phyloP scores from a whole-genome alignment of 2,797 vertebrate genomes.

The Sternarchorhynchus goeldii region DNA sequence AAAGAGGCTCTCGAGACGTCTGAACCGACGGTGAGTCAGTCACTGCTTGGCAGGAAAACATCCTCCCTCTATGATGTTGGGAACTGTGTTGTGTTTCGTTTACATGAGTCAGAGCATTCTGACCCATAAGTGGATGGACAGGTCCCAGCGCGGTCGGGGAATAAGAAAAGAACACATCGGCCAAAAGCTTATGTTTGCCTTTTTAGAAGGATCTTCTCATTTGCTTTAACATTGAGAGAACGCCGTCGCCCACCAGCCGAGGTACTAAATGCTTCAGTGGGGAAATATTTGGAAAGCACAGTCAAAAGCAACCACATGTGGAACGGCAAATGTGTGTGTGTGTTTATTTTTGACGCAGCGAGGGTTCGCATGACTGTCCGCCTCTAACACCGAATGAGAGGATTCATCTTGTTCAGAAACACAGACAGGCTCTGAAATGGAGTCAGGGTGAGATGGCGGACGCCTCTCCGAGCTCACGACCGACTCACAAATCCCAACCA shows the following conservation, averaged over 20 bases:
- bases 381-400: background rate
- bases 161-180: no score
- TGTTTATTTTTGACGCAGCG: background rate
- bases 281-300: conserved; percentile 26
- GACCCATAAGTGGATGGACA: no score
- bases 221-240: background rate
- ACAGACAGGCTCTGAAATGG: no score
- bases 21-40: no score
- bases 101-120: no score
- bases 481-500: background rate
- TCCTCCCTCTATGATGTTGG: no score
- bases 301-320: conserved; percentile 14
- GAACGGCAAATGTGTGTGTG: background rate
- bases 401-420: no score
- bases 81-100: no score
- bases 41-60: no score
- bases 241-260: background rate
- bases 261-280: conserved; percentile 29
- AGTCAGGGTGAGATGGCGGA: no score
- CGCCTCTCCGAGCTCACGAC: background rate
- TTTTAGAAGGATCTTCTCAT: background rate
- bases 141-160: no score
- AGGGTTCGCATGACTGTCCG: background rate
- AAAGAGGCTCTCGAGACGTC: no score
- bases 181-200: background rate